Base-by-base conservation (phyloP, 2,113 vertebrate species). In the Pogonocichla stellata region DNA sequence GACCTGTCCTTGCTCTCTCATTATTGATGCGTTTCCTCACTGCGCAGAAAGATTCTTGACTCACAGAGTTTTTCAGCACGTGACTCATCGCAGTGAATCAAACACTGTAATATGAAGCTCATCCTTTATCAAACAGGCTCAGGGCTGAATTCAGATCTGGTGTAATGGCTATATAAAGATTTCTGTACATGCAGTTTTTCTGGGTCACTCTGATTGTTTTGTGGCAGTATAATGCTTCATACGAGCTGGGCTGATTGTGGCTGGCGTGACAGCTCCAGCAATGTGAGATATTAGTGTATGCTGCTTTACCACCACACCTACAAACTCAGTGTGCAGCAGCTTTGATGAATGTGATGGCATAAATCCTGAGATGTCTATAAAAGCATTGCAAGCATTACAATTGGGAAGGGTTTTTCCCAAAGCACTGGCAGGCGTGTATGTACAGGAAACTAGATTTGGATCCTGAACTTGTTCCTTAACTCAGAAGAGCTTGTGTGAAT, bases 71-170 rank as follows among this genome's bases (percentile, higher is more conserved):
- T 95, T 93, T 87, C 81, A 88, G 86, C 67, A 58, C 53, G 11
- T 43, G 92, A 89, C 91, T 95, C 87, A 50, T 73, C 54, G n/a
- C 29, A 58, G 83, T 95, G 90, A 93, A 96, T 87, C 48, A 95
- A 93, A 69, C 38, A 33, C 65, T 93, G 28, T 38, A 85, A 84
- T 64, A 78, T 84, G 69, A 88, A 93, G 66, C n/a, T 81, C 75
- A 33, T 77, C 48, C 61, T 94, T 97, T 81, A 57, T 96, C 88
- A 89, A 90, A 40, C 6, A 9, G 60, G 38, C 15, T 50, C 48
- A 50, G 48, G 51, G 58, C 29, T 9, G 33, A 72, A 92, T 91
- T 85, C 73, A 90, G 71, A 88, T 75, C 36, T 1, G 0, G 26
- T 82, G 56, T 89, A 72, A 79, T 75, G 64, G 34, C 38, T 89